Base-by-base conservation (phyloP, 2,113 vertebrate species). In the Anser cygnoides region DNA sequence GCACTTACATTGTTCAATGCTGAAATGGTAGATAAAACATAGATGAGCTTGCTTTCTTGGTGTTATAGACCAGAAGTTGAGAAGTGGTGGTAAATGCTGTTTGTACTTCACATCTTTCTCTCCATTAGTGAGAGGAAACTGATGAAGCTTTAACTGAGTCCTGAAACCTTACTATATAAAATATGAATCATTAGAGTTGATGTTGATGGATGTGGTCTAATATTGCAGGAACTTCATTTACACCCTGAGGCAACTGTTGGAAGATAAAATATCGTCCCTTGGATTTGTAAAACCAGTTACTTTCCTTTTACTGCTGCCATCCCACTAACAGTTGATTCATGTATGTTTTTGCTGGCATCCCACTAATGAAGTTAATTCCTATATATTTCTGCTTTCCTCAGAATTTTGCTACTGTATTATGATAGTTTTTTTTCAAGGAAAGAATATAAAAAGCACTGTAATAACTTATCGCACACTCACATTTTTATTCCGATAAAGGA, bases 241-340 rank as follows among this genome's bases (percentile, higher is more conserved):
- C 4, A 63, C 21, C 20, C 35, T 78, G n/a, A 74, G 70, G 65
- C 39, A 46, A 31, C 43, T 13, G 0, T 9, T 5, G 5, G 72
- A 21, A 57, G 41, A 41, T 39, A 75, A 74, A 89, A 78, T 72
- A 20, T 35, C 18, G 70, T 62, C 57, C 7, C 46, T 39, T 79
- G 49, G 43, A 19, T 73, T 39, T 72, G 65, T 20, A 44, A 76
- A 44, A 22, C 6, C 57, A 29, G 31, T 6, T 44, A 25, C 39
- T 87, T 57, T 89, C 22, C 22, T 50, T 22, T 80, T 39, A 55
- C 55, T 90, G 35, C 31, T 92, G 67, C 10, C 50, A 49, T 28
- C 29, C 18, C 57, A 8, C n/a, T 41, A 4, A 2, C 21, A 13
- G 35, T 5, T 70, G 21, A 44, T 72, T 80, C 22, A 18, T 0